Base-by-base conservation (phyloP, 1,140 invertebrate species). In the Aphelenchoides fujianensis region DNA sequence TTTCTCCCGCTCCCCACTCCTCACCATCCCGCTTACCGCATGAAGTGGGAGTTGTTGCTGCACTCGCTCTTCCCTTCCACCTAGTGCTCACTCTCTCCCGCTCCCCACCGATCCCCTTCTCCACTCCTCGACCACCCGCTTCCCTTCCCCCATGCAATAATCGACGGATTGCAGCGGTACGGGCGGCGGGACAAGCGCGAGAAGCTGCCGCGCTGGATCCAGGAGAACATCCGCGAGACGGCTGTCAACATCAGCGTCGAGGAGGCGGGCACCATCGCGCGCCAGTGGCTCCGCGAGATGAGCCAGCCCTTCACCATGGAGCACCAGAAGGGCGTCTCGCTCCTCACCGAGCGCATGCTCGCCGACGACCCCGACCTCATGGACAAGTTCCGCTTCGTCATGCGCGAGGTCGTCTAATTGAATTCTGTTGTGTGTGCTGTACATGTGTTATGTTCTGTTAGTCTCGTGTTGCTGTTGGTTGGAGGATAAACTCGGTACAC, bases 141-240 rank as follows among this genome's bases (percentile, higher is more conserved):
- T 27, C 16, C 37, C 3, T 16, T n/a, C n/a, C n/a, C n/a, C n/a
- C n/a, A n/a, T n/a, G n/a, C n/a, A n/a, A n/a, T n/a, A n/a, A n/a
- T n/a, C n/a, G n/a, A n/a, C n/a, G n/a, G 31, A 37, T 72, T 79
- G 57, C 63, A 91, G 89, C 89, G 97, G 72, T 99, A 97, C 87
- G 91, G 92, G 19, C 89, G 95, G 73, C 88, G 90, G 23, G 97
- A 99, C 87, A 99, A 99, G 87, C 88, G 91, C 75, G 91, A 89
- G 52, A 98, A 98, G 87, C 87, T 99, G 77, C 97, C 97, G 2
- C 92, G 94, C 85, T 99, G 96, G 97, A 98, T 99, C 79, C 95
- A 97, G 86, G 95, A 98, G 84, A 91, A 99, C 86, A 85, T 99
- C 3, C 91, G 90, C 69, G 95, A 98, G 85, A 91, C 89, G 75